Base-by-base conservation (phyloP, 2,888 invertebrate genomes). In the Galerucella pusilla region DNA sequence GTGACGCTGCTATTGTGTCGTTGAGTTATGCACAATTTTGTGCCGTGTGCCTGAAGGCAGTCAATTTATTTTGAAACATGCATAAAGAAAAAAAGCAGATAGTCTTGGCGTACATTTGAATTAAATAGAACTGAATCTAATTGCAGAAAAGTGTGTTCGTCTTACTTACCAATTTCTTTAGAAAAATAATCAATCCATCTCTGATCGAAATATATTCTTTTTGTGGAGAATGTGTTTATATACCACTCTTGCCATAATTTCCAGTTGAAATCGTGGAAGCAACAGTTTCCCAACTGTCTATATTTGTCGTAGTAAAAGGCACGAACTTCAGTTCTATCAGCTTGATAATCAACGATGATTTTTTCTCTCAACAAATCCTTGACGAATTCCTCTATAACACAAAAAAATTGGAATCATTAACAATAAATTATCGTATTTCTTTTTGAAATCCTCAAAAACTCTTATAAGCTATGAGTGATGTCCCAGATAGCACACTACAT, bases 201-300 rank as follows among this genome's bases (percentile, higher is more conserved):
- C 49, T 72, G 61, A 67, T 77, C 76, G 57, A 78, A 78, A 49
- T 68, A 70, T n/a, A 77, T 54, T 45, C 12, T 49, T 4, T 42
- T 71, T 11, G 54, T 72, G 25, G 59, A 49, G 20, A 65, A 59
- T 6, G 60, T 12, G 6, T 46, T 54, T n/a, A 78, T 49, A 42
- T 77, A 77, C 78, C 78, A 78, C 11, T 59, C 65, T 12, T 35
- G 16, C 78, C 78, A 78, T 57, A 77, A 60, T 9, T 72, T 64
- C 54, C 14, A 3, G 16, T 67, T 60, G 52, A 76, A 75, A 4
- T 54, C 42, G 9, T 68, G 4, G 57, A 74, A 77, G 3, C 49
- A 45, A 9, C 65, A 57, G 1, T 52, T 12, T 2, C 66, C 16
- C 20, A 28, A 63, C 9, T 20, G 6, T 54, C 59, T 73, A 63